Base-by-base conservation (phyloP, 92 coral and sea anemone genomes). In the Umimayanthus chanpuru region DNA sequence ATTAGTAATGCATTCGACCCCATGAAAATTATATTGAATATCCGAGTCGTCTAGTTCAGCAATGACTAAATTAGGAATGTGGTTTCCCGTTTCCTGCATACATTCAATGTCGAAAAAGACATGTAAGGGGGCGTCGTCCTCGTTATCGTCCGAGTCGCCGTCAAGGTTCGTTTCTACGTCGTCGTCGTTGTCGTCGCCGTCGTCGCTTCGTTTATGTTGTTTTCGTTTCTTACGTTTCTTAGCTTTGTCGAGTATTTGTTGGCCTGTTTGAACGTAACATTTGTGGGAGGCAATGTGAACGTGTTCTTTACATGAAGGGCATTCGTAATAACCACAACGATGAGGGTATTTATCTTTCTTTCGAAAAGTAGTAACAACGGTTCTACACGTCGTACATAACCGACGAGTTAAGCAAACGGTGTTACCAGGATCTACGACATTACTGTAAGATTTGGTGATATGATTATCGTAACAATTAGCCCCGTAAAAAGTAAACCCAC, bases 221-320 rank as follows among this genome's bases (percentile, higher is more conserved):
- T 66, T 66, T 16, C 72, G 72, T 66, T 66, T 66, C 12, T 66
- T 66, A 18, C 72, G 72, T 66, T 66, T 66, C 55, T 49, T 49
- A 49, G 55, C 55, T 49, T 49, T 49, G 72, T 66, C 72, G 29
- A 66, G 72, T 66, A 66, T 66, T 66, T 66, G 72, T 66, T 66
- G 72, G 55, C 55, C 55, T 49, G 55, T 49, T 49, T 49, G 55
- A 49, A 49, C 55, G 55, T 49, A 49, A 49, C 72, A 66, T 66
- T 66, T 66, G 72, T 66, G 72, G 72, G 72, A 66, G 72, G 72
- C 72, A 66, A 66, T 66, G 72, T 66, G 72, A 66, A 66, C 72
- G 72, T 66, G 72, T 66, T 66, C 72, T 66, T 66, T 66, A 25
- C 72, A 66, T 66, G 72, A 66, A 66, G 72, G 72, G 72, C 72